Base-by-base conservation (phyloP, 53 echinoderm and acorn worm species). In the Mesocentrotus franciscanus region DNA sequence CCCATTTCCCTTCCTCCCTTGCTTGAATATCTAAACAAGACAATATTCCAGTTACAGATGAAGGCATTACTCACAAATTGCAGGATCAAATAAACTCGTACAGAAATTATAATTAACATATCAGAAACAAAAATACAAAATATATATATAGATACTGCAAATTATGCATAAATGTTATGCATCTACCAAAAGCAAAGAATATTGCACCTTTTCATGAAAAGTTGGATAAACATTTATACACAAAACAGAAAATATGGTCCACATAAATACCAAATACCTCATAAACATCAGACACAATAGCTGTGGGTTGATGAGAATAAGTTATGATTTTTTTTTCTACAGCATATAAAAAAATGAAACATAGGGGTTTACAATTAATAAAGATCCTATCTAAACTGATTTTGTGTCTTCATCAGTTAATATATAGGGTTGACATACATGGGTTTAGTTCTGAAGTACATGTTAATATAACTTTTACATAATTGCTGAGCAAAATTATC, bases 191-290 rank as follows among this genome's bases (percentile, higher is more conserved):
- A 92, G 92, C 71, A 92, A 71, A 66, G 20, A 71, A 92, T 92
- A 92, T 92, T 92, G 92, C 92, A 92, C 92, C 68, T 68, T 89
- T 92, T 92, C 32, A 90, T 57, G 87, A 32, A 90, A 61, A 90
- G 90, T 85, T 75, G 13, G 39, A 85, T 55, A 90, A 32, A 61
- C 90, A 61, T 61, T n/a, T n/a, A n/a, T 85, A 75, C 75, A 75
- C 75, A 75, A 55, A 56, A 56, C 49, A 85, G 56, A 85, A 42
- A 55, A 85, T 85, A 85, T 20, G 56, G 20, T 85, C 85, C 85
- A 55, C 56, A 85, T 26, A 85, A 55, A 85, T 85, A 85, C 56
- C 85, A 85, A 35, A 85, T 85, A 85, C 24, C 85, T 55, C 22
- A 85, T 33, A 79, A 49, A 85, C 56, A 49, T 55, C 56, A 85